Conservation (phyloP, 2,113 vertebrate species). For the Procavia capensis region DNA sequence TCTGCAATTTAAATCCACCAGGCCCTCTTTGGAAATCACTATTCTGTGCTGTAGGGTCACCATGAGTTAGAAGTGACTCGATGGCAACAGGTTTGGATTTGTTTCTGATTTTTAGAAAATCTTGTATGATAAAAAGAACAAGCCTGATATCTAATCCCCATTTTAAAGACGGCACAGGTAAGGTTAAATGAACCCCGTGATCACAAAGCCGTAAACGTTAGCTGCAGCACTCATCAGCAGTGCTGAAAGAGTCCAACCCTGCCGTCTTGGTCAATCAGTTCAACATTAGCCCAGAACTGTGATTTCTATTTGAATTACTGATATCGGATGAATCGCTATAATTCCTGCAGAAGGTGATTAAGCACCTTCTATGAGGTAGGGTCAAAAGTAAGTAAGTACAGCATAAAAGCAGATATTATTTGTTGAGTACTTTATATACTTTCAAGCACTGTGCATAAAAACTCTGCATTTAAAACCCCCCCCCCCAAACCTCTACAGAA, state of each 20-base stretch:
- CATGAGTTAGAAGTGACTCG: too few species aligned
- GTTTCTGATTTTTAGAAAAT: too few species aligned
- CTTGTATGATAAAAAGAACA: neutral
- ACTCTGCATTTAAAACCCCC: neutral
- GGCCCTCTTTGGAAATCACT: too few species aligned
- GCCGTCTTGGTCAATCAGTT: neutral
- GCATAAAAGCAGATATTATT: neutral
- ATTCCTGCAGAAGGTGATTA: neutral
- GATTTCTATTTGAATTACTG: neutral
- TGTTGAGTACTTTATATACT: neutral
- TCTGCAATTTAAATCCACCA: too few species aligned
- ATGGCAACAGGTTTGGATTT: too few species aligned
- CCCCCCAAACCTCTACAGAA: neutral
- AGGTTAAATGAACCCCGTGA: neutral
- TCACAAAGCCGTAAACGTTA: neutral
- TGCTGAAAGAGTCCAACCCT: neutral
- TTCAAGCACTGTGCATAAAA: neutral
- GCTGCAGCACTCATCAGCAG: neutral
- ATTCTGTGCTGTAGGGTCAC: too few species aligned
- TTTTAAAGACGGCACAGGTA: neutral
- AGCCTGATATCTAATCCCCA: neutral
- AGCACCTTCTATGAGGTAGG: neutral
- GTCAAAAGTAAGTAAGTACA: neutral
- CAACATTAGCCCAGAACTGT: neutral
- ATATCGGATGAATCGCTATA: neutral